Percentiles rank a stretch among this genome's conserved stretches.
phyloP scores from a whole-genome alignment of 2,113 vertebrate species.

The Nicator chloris region DNA sequence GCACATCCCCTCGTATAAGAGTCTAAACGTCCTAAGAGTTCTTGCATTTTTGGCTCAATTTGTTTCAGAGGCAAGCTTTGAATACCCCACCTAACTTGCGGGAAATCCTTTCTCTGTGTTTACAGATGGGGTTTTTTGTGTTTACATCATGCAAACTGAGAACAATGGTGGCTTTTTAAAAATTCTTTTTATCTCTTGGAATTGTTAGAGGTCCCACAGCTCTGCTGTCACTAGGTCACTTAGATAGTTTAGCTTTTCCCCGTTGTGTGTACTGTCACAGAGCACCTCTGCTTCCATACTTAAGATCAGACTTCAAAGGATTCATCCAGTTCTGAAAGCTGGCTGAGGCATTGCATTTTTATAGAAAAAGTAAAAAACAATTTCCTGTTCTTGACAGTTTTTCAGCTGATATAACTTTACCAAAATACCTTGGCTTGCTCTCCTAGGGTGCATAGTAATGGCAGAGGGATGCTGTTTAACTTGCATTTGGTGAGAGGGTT shows the following conservation, averaged over 20 bases:
- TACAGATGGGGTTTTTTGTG: background rate
- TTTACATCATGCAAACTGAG: background rate
- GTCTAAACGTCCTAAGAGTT: background rate
- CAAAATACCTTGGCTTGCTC: background rate
- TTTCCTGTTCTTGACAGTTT: background rate
- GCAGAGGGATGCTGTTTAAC: background rate
- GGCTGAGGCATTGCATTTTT: background rate
- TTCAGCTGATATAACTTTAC: background rate
- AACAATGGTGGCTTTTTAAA: background rate
- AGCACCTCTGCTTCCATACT: background rate
- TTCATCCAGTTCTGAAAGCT: background rate
- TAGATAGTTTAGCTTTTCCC: background rate
- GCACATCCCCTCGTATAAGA: background rate
- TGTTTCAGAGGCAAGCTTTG: background rate
- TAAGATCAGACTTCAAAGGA: background rate
- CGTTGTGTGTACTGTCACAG: background rate
- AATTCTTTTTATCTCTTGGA: conserved; percentile 37
- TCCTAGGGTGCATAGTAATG: background rate
- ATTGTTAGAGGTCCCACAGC: background rate
- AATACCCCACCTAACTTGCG: conserved; percentile 17
- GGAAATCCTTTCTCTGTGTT: conserved; percentile 56
- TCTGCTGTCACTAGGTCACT: conserved; percentile 25
- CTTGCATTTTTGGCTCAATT: background rate
- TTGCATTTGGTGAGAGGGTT: background rate
- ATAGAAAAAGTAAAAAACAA: background rate